Conservation (phyloP, 2,113 vertebrate species). For the Tragulus kanchil region DNA sequence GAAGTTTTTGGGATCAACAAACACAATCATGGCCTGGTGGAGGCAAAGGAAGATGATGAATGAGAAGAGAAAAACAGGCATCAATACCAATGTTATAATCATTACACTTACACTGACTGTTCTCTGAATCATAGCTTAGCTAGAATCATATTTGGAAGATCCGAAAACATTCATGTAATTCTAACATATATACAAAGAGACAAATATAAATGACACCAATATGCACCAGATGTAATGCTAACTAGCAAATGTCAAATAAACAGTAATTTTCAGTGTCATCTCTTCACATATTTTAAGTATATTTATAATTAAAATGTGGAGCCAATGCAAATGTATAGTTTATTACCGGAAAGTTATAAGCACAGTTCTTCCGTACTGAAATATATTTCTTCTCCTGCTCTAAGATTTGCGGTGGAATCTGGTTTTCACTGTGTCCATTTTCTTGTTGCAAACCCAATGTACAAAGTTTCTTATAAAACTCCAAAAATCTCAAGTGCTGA, state of each 20-base stretch:
- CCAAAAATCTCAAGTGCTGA: slow-evolving; percentile 94
- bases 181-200: neutral
- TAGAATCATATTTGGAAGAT: neutral
- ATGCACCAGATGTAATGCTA: neutral
- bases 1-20: slow-evolving; percentile 95
- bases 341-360: slow-evolving; percentile 96
- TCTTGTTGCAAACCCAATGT: slow-evolving; percentile 93
- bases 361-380: slow-evolving; percentile 95
- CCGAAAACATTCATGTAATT: slow-evolving; percentile 6
- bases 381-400: slow-evolving; percentile 93
- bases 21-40: slow-evolving; percentile 94
- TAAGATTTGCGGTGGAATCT: slow-evolving; percentile 89
- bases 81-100: slow-evolving; percentile 26
- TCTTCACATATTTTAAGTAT: slow-evolving; percentile 22
- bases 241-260: neutral
- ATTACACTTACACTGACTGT: neutral
- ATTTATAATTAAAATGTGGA: neutral
- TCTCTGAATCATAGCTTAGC: neutral
- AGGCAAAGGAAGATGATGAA: slow-evolving; percentile 37
- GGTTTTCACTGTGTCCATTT: slow-evolving; percentile 92
- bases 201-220: neutral
- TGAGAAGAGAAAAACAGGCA: slow-evolving; percentile 54
- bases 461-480: slow-evolving; percentile 96
- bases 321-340: slow-evolving; percentile 71
- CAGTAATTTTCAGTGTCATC: neutral